A percentile compares a stretch with the other conserved stretches of the same genome.
phyloP scores from a whole-genome alignment of 2,113 vertebrate species.

The Atherinomorus stipes region DNA sequence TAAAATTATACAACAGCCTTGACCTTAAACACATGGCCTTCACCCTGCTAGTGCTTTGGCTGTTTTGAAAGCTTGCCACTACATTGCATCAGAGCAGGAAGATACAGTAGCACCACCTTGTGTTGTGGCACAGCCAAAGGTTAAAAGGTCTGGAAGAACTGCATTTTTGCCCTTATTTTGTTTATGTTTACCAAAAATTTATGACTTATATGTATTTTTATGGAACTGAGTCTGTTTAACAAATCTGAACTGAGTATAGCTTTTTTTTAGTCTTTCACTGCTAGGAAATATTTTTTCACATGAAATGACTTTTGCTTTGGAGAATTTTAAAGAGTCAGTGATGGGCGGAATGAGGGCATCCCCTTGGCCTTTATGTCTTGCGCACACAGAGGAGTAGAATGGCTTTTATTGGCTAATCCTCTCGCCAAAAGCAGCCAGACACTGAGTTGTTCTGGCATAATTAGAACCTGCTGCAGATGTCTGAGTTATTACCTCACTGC shows the following conservation, averaged over 20 bases:
- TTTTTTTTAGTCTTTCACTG: neutral
- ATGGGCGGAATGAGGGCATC: constrained; percentile 66
- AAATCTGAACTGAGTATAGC: no score
- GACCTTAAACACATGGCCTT: constrained; percentile 57
- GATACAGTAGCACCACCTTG: constrained; percentile 80
- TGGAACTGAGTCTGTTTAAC: no score
- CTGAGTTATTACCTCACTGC: constrained; percentile 77
- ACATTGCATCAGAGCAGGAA: constrained; percentile 35
- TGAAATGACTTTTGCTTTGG: constrained; percentile 13
- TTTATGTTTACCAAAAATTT: no score
- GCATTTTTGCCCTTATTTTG: neutral
- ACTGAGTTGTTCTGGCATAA: constrained; percentile 78
- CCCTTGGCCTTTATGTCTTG: constrained; percentile 69
- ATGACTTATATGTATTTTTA: no score
- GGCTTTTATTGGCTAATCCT: constrained; percentile 67
- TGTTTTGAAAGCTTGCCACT: constrained; percentile 13
- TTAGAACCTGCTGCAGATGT: constrained; percentile 82
- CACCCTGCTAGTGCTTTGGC: constrained; percentile 40
- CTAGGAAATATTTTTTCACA: neutral
- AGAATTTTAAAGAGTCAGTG: constrained; percentile 49
- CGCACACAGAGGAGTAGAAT: constrained; percentile 56
- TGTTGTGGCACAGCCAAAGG: constrained; percentile 66
- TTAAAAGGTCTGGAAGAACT: constrained; percentile 43
- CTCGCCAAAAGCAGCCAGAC: constrained; percentile 72
- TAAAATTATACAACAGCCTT: constrained; percentile 50